Base-by-base conservation (phyloP, 2,888 invertebrate genomes). In the Agrochola lychnidis region DNA sequence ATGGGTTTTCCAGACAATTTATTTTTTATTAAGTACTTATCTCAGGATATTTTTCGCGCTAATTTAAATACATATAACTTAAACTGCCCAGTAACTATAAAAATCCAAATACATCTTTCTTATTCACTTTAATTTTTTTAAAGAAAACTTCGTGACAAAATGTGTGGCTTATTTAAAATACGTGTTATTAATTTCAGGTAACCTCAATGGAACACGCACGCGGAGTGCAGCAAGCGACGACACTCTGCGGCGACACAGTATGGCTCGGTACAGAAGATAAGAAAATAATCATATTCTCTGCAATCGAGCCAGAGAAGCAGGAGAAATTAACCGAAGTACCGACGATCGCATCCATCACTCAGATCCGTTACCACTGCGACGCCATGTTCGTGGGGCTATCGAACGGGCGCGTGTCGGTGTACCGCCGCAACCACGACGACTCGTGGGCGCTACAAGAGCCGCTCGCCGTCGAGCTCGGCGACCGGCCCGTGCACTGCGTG, bases 221-320 rank as follows among this genome's bases (percentile, higher is more conserved):
- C 91, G 98, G 98, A 59, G 88, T 96, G 89, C 97, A 93, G 89
- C 96, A 96, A 93, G 95, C 94, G 91, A 95, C 93, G 90, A 95
- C 95, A 68, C 93, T 95, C 86, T 94, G 95, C 87, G 97, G 97
- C 85, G 98, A 98, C 95, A 97, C 98, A 69, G 98, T 99, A n/a
- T 99, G 99, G 99, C 98, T 99, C 97, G 99, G 99, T 73, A 99
- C 99, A 14, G 98, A 98, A 87, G 98, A 98, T 88, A 97, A 98
- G 89, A 98, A 98, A 91, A 97, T 99, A 73, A 97, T 99, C 72
- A 97, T 99, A 79, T 98, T 98, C 93, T 98, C 98, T 48, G 99
- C 98, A 4, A 97, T 98, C n/a, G 98, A 98, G 91, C 98, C 98
- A 0, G 99, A 99, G 92, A 98, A 98, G 89, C 98, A 98, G 88